phyloP scores from a whole-genome alignment of 2,888 invertebrate species.

The Argyresthia goedartella region DNA sequence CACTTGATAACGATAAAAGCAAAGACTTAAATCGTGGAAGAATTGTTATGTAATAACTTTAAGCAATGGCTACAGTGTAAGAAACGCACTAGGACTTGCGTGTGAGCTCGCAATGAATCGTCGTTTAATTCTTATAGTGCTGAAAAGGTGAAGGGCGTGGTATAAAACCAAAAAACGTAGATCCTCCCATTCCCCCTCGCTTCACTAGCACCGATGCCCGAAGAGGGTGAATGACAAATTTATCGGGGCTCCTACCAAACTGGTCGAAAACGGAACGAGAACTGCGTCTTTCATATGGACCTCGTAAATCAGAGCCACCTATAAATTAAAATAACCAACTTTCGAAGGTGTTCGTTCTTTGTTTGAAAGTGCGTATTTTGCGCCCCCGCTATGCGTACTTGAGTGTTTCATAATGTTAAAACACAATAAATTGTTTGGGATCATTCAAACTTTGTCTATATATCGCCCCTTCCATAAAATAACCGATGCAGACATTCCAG shows the following conservation, averaged over 20 bases:
- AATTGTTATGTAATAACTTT: no score
- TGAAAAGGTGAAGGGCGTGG: conserved; percentile 11
- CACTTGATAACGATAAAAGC: no score
- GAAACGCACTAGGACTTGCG: neutral
- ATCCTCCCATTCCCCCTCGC: conserved; percentile 13
- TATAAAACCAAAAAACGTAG: conserved; percentile 20
- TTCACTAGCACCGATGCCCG: conserved; percentile 8
- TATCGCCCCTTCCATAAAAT: no score
- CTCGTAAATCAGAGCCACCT: conserved; percentile 55
- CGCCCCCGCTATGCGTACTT: neutral
- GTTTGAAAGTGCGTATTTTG: conserved; percentile 2
- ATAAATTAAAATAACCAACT: conserved; percentile 48
- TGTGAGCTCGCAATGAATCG: conserved; percentile 5
- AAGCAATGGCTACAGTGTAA: neutral
- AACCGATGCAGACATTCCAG: no score
- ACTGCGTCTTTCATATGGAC: conserved; percentile 44
- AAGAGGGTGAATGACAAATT: conserved; percentile 5
- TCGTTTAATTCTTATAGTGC: conserved; percentile 5
- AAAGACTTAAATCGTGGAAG: no score
- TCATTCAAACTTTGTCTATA: no score
- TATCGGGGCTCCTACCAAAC: conserved; percentile 4
- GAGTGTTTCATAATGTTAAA: no score
- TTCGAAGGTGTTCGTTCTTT: conserved; percentile 7
- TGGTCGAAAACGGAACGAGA: neutral
- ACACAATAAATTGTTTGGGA: no score